phyloP scores from a whole-genome alignment of 2,888 invertebrate genomes.

The Chalcis sispes region DNA sequence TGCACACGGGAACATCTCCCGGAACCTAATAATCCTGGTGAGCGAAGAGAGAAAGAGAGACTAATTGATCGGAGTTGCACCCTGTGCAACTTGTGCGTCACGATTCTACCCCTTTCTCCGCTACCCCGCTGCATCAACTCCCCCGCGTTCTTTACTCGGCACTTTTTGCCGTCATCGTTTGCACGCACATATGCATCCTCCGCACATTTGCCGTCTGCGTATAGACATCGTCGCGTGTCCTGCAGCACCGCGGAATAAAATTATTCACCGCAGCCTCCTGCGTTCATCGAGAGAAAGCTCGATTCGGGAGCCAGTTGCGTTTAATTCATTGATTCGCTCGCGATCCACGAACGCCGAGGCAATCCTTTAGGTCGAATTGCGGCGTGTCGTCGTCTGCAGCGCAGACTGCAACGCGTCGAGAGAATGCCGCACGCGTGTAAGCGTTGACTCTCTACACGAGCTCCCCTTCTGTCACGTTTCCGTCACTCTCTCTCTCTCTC shows the following conservation, averaged over 20 bases:
- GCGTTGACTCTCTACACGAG: not conserved
- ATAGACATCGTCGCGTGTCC: no score
- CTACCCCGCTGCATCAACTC: not conserved
- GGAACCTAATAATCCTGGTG: no score
- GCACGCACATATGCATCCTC: not conserved
- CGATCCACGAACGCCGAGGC: constrained; percentile 39
- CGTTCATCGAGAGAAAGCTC: constrained; percentile 32
- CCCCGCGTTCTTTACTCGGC: not conserved
- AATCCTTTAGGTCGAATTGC: constrained; percentile 58
- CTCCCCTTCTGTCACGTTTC: not conserved
- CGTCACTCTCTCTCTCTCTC: not conserved
- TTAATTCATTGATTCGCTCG: constrained; percentile 60
- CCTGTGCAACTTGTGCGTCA: no score
- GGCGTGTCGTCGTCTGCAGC: no score
- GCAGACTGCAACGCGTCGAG: not conserved
- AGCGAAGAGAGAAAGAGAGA: no score
- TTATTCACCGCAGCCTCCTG: constrained; percentile 20
- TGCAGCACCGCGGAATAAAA: no score
- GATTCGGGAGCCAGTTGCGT: constrained; percentile 65
- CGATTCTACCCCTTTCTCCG: no score
- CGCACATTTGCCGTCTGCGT: constrained; percentile 53
- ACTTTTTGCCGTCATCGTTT: not conserved
- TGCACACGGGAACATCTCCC: constrained; percentile 19
- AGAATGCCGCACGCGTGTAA: not conserved
- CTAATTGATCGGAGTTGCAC: no score